Base-by-base conservation (phyloP, 2,797 vertebrate genomes). In the Protosalanx chinensis region DNA sequence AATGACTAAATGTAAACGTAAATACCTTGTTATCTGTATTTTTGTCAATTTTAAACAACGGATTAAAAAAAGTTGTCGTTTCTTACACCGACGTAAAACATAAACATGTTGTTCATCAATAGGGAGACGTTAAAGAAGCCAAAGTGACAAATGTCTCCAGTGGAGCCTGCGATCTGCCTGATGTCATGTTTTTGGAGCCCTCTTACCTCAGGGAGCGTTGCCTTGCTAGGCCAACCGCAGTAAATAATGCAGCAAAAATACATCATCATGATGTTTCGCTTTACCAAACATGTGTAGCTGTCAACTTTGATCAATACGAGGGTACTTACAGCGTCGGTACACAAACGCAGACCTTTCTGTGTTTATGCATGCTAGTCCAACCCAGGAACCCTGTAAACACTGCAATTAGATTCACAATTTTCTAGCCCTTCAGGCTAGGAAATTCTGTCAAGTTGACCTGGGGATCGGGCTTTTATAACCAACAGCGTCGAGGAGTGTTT, bases 171-270 rank as follows among this genome's bases (percentile, higher is more conserved):
- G 76, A 86, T 85, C 86, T 84, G 85, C 89, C 84, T 88, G 86
- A 87, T 86, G 81, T 88, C 86, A 90, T 87, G 89, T 85, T 87
- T 88, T 84, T 85, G 76, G 85, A 87, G 90, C 88, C 80, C 1
- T 79, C 85, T 89, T 83, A 90, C 90, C 88, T 86, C 87, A 51
- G 88, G 88, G 88, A 88, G 74, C 49, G 81, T 80, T 68, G 68
- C 81, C 86, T 76, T 74, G 79, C 76, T 84, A 81, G 82, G 81
- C 87, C 82, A 78, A 84, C 77, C 76, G 68, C 75, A 71, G 90
- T 92, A 90, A 91, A 92, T 92, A 91, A 91, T 92, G 87, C 89
- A 91, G 77, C 79, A 81, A 86, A 90, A 89, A 90, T 88, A 90
- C 86, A 90, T 88, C 89, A 89, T 83, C 70, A 18, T 81, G 86